phyloP scores from a whole-genome alignment of 1,140 invertebrate genomes.

The Physella acuta region DNA sequence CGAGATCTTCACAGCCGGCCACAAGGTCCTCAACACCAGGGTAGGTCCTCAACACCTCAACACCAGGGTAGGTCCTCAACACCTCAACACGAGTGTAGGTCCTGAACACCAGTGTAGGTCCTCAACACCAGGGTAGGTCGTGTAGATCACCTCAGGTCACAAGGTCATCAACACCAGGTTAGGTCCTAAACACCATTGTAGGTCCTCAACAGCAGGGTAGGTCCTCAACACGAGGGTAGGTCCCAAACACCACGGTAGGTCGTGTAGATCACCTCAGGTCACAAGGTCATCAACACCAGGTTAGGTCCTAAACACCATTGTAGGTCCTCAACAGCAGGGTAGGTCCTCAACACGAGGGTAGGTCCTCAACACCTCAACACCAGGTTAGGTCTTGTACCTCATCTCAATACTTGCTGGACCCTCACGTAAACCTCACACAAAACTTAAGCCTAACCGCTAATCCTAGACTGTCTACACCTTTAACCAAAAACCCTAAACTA shows the following conservation, averaged over 20 bases:
- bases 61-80: slow-evolving; percentile 1
- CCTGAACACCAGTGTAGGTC: not conserved
- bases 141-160: too few relatives aligned
- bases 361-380: too few relatives aligned
- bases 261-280: slow-evolving; percentile 82
- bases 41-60: slow-evolving; percentile 3
- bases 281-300: slow-evolving; percentile 19
- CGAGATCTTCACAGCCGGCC: slow-evolving; percentile 82
- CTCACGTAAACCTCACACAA: too few relatives aligned
- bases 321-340: slow-evolving; percentile 3
- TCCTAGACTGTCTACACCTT: too few relatives aligned
- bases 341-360: not conserved
- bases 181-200: slow-evolving; percentile 7
- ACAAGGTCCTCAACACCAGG: slow-evolving; percentile 19
- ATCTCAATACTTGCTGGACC: too few relatives aligned
- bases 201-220: not conserved
- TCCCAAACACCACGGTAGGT: slow-evolving; percentile 98
- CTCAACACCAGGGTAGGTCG: too few relatives aligned
- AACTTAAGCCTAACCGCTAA: too few relatives aligned
- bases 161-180: slow-evolving; percentile 24
- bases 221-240: not conserved
- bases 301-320: slow-evolving; percentile 13
- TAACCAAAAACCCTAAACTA: too few relatives aligned
- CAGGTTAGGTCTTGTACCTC: too few relatives aligned
- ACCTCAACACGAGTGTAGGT: slow-evolving; percentile 10